Evolutionary conservation across 2,113 vertebrate genomes (phyloP), one percentile per base, ranked within the genome.

Genomic region (Axis porcinus): DNA sequence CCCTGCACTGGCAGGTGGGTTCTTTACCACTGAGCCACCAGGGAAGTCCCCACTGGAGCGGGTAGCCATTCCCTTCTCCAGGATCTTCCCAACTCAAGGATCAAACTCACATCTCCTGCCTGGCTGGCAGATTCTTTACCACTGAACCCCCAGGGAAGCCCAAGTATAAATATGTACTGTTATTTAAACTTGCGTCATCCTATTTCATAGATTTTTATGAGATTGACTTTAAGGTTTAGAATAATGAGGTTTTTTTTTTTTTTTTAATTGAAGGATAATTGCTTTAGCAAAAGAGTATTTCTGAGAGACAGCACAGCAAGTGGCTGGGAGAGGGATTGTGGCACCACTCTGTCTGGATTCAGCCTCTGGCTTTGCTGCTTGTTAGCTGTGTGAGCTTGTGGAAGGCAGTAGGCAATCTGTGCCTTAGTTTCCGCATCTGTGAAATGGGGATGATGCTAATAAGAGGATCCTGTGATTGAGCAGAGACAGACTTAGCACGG

Each of bases 401-500:
- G 50, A 79, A 86, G 36, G 47, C 2, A 43, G 16, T 19, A 43
- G 70, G 25, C 21, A 40, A 30, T 21, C 60, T 95, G 43, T 70
- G 30, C 57, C 81, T 92, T 45, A 14, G 64, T 85, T 92, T 94
- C 12, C 57, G 52, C 43, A 70, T 83, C 79, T 96, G 76, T 85
- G 47, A 88, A 95, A 64, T 91, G 87, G 30, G 40, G 19, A 96
- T 54, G 52, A 50, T 94, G n/a, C 58, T 81, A 50, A 82, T 23
- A 64, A 40, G 50, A 17, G 25, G 36, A 43, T 52, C 36, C 25
- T 16, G 8, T 19, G 30, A 84, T 7, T 70, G 9, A 19, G 14
- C 13, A 21, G 2, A 4, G 0, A 6, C 6, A 43, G 25, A 23
- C 45, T 40, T 16, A 28, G 17, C 19, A 7, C 7, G 5, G 21